Evolutionary conservation across 2,113 vertebrate species (phyloP).

Genomic region (Misgurnus mizolepis): DNA sequence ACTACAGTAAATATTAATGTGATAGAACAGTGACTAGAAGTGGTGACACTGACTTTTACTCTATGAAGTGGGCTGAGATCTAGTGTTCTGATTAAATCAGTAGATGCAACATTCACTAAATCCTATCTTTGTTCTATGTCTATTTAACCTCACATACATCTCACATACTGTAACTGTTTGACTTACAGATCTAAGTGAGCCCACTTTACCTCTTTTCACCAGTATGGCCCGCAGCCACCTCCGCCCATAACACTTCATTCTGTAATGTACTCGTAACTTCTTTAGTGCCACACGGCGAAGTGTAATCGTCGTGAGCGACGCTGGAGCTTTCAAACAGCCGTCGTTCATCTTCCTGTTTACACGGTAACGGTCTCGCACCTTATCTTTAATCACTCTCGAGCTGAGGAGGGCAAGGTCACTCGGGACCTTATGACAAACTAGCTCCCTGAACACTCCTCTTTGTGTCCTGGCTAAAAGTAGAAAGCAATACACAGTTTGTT

Average conservation of each 20-base stretch:
- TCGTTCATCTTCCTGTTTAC: constrained; percentile 60
- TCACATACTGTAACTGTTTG: constrained; percentile 1
- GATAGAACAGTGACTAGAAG: no score
- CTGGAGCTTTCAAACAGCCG: constrained; percentile 43
- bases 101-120: neutral
- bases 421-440: constrained; percentile 53
- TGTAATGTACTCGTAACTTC: constrained; percentile 32
- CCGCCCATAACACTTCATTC: constrained; percentile 37
- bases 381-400: constrained; percentile 63
- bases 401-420: constrained; percentile 58
- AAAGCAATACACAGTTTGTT: constrained; percentile 59
- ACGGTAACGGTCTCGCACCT: constrained; percentile 53
- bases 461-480: constrained; percentile 55
- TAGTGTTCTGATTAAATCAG: neutral
- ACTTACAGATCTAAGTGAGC: constrained; percentile 7
- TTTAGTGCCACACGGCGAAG: constrained; percentile 11
- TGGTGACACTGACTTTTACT: no score
- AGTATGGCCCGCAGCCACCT: constrained; percentile 22
- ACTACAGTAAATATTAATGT: no score
- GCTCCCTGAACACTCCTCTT: constrained; percentile 33
- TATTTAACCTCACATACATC: neutral
- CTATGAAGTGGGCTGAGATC: neutral
- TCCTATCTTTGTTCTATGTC: neutral
- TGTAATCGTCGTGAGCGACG: constrained; percentile 50
- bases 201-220: neutral